Evolutionary conservation across 2,113 vertebrate species (phyloP).

Genomic region (Cochlearius cochlearius): DNA sequence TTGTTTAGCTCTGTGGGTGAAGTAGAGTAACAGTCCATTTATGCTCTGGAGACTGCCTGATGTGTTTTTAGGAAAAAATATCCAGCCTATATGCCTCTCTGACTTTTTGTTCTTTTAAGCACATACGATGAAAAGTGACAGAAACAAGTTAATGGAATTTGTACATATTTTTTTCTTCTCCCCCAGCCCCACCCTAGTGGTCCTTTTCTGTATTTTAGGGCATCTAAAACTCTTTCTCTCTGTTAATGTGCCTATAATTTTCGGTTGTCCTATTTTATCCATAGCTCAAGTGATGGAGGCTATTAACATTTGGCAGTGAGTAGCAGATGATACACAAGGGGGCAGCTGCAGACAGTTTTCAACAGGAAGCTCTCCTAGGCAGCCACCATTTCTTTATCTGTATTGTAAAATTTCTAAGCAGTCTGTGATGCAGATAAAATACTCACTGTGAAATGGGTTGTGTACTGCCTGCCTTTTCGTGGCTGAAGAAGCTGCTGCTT

Average conservation of each 20-base stretch:
- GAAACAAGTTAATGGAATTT: neutral
- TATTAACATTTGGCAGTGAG: neutral
- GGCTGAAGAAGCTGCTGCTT: neutral
- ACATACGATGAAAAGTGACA: neutral
- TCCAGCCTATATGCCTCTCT: neutral
- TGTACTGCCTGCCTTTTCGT: neutral
- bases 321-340: neutral
- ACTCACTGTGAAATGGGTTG: neutral
- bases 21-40: neutral
- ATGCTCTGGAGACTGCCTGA: neutral
- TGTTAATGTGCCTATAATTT: neutral
- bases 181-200: neutral
- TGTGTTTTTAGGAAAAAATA: neutral
- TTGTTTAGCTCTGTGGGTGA: neutral
- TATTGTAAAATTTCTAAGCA: neutral
- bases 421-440: neutral
- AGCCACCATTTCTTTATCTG: neutral
- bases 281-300: neutral
- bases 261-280: neutral
- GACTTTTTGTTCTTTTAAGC: neutral
- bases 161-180: accelerated
- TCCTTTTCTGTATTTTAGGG: neutral
- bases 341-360: neutral
- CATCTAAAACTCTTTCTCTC: neutral
- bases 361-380: neutral